These are phyloP conservation scores for Oxyscelio sp. DNA, from an alignment of 2,888 invertebrate genomes.

Conservation along the genomic window DNA sequence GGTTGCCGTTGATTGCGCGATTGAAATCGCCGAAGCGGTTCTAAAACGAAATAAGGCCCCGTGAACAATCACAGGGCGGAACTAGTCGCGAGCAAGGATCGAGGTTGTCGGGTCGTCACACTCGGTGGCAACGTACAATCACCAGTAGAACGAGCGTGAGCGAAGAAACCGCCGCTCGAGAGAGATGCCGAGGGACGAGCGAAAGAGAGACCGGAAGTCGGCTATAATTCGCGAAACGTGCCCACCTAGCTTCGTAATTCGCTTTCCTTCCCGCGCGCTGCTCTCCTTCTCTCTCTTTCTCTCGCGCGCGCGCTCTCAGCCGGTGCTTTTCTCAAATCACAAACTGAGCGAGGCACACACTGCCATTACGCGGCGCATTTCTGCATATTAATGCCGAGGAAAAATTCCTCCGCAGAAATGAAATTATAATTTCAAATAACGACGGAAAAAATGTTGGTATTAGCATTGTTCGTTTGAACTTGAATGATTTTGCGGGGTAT, in stretches of 20 bases:
- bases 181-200: slow-evolving; percentile 49
- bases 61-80: slow-evolving; percentile 71
- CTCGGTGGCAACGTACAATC: slow-evolving; percentile 85
- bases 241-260: slow-evolving; percentile 72
- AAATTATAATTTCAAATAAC: slow-evolving; percentile 64
- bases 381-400: slow-evolving; percentile 64
- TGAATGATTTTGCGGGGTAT: no score
- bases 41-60: slow-evolving; percentile 69
- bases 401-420: slow-evolving; percentile 64
- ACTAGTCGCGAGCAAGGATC: slow-evolving; percentile 81
- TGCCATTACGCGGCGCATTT: slow-evolving; percentile 61
- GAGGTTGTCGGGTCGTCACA: slow-evolving; percentile 86
- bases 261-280: slow-evolving; percentile 3
- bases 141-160: slow-evolving; percentile 80
- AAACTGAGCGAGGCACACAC: slow-evolving; percentile 41
- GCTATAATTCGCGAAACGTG: slow-evolving; percentile 78
- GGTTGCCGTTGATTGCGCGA: slow-evolving; percentile 68
- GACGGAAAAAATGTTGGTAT: slow-evolving; percentile 51
- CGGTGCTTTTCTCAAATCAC: slow-evolving; percentile 58
- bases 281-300: slow-evolving; percentile 28
- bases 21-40: slow-evolving; percentile 73
- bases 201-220: slow-evolving; percentile 75
- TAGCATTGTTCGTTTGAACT: slow-evolving; percentile 21
- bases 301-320: slow-evolving; percentile 30
- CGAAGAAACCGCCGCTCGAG: slow-evolving; percentile 62